phyloP scores from a whole-genome alignment of 1,140 invertebrate genomes.

The Philopotamus ludificatus region DNA sequence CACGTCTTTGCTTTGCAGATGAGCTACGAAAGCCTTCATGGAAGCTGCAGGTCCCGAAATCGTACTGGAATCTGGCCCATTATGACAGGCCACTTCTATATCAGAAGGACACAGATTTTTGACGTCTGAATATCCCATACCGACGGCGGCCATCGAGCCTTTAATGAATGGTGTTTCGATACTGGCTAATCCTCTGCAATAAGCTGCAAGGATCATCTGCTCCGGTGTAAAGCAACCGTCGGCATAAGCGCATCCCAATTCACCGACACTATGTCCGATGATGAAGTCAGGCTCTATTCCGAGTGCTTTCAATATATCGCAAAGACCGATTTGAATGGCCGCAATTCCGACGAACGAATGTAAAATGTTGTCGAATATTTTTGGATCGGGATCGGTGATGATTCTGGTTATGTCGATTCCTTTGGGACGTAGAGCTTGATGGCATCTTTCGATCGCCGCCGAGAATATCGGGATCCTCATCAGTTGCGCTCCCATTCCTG shows the following conservation, averaged over 20 bases:
- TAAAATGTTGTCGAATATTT: slow-evolving; percentile 77
- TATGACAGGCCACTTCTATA: slow-evolving; percentile 85
- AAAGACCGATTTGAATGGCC: slow-evolving; percentile 81
- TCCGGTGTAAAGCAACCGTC: slow-evolving; percentile 82
- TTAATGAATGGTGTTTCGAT: slow-evolving; percentile 71
- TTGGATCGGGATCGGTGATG: slow-evolving; percentile 71
- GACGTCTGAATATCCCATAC: slow-evolving; percentile 60
- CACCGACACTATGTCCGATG: slow-evolving; percentile 86
- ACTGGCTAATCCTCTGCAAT: slow-evolving; percentile 82
- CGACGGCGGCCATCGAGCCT: slow-evolving; percentile 85
- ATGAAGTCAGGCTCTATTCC: slow-evolving; percentile 81
- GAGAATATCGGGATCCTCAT: slow-evolving; percentile 70
- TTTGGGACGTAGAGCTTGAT: slow-evolving; percentile 68
- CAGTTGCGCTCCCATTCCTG: slow-evolving; percentile 71
- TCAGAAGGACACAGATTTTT: slow-evolving; percentile 62
- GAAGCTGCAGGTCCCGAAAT: slow-evolving; percentile 78
- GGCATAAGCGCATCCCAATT: slow-evolving; percentile 87
- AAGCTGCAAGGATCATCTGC: slow-evolving; percentile 80
- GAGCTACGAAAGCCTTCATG: slow-evolving; percentile 67
- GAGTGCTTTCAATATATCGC: slow-evolving; percentile 70
- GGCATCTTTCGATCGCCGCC: slow-evolving; percentile 70
- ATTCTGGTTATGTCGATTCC: slow-evolving; percentile 79
- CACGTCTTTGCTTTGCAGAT: slow-evolving; percentile 69
- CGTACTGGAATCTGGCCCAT: slow-evolving; percentile 78
- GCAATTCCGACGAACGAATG: slow-evolving; percentile 91